A percentile compares a stretch with the other conserved stretches of the same genome.
Conservation (phyloP, 1,140 invertebrate genomes). For the Drosophila jambulina region DNA sequence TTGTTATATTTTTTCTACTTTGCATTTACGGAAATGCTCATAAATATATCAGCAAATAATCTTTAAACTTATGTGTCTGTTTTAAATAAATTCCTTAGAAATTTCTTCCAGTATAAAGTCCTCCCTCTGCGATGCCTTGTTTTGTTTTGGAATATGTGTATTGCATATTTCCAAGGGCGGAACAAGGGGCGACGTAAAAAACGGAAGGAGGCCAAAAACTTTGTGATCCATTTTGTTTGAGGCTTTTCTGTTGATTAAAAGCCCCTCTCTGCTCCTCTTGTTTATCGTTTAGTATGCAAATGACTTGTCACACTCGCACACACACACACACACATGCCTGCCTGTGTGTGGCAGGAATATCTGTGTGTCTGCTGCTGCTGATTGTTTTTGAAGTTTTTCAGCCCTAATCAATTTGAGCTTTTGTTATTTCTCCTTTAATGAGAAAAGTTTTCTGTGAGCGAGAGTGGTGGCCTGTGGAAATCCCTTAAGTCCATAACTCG, state of each 20-base stretch:
- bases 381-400: slow-evolving; percentile 79
- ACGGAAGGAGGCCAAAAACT: slow-evolving; percentile 43
- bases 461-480: slow-evolving; percentile 8
- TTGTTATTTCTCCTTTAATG: slow-evolving; percentile 67
- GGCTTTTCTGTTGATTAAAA: slow-evolving; percentile 79
- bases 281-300: slow-evolving; percentile 74
- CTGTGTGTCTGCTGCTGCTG: slow-evolving; percentile 55
- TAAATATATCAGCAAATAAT: neutral
- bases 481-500: slow-evolving; percentile 47
- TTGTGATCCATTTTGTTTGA: slow-evolving; percentile 68
- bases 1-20: neutral
- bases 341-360: slow-evolving; percentile 21
- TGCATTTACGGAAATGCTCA: neutral
- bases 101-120: slow-evolving; percentile 11
- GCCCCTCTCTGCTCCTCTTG: slow-evolving; percentile 21
- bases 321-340: neutral
- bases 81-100: neutral
- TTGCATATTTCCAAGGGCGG: slow-evolving; percentile 43
- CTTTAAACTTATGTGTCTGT: neutral
- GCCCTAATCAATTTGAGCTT: slow-evolving; percentile 80
- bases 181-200: neutral
- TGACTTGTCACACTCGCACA: slow-evolving; percentile 60
- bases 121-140: slow-evolving; percentile 28
- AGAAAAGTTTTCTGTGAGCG: slow-evolving; percentile 64
- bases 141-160: slow-evolving; percentile 50